Base-by-base conservation (phyloP, 2,888 invertebrate genomes). In the Tetropium fuscum region DNA sequence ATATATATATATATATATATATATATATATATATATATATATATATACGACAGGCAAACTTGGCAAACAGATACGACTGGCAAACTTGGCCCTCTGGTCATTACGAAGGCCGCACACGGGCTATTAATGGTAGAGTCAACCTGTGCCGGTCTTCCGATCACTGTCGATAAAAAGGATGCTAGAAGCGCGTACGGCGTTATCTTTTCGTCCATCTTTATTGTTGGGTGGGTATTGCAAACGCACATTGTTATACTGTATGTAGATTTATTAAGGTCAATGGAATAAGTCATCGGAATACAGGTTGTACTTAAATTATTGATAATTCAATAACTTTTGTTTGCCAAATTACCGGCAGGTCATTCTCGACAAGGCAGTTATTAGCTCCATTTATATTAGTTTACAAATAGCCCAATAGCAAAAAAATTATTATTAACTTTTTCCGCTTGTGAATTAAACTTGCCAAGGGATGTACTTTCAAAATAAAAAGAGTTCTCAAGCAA, bases 231-330 rank as follows among this genome's bases (percentile, higher is more conserved):
- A 58, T 43, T 36, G 27, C 20, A 30, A 56, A 53, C 59, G 53
- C 55, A 54, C 36, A 58, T 55, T 55, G 62, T 62, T 56, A 43
- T 38, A n/a, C n/a, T 53, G 47, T 53, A 55, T 51, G 58, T 38
- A 58, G 57, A 62, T 64, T 61, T 62, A 64, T 59, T 51, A 59
- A 57, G 60, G 55, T 59, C 47, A 51, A 41, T 57, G 56, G 53
- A 49, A 57, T 49, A 41, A 51, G 40, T 30, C 57, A 51, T 57
- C 51, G 49, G 41, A 20, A 43, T 20, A 25, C 36, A 20, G 34
- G 32, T 34, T 20, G 40, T 43, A 43, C 51, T 40, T 40, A 54
- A 54, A 34, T 44, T 54, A 54, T 36, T 54, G 45, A 36, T 54
- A 54, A 54, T 54, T 54, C 44, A 54, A 54, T 45, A 44, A 44